Evolutionary conservation across 2,888 invertebrate genomes (phyloP).

Genomic region (Agonopterix heracliana): DNA sequence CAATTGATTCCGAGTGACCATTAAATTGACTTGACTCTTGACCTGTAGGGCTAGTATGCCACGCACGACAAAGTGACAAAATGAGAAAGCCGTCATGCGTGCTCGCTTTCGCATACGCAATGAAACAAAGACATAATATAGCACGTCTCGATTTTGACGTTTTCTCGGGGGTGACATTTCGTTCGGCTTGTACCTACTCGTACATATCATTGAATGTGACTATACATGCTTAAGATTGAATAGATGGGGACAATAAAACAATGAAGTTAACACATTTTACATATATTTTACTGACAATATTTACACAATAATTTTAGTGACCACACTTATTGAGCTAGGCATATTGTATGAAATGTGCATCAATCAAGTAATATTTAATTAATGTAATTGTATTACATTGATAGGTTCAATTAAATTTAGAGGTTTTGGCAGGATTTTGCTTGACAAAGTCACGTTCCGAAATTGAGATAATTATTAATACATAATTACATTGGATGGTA

Average conservation of each 20-base stretch:
- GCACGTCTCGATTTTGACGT: too few relatives aligned
- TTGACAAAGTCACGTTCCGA: slow-evolving; percentile 64
- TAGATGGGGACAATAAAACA: slow-evolving; percentile 20
- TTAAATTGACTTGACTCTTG: too few relatives aligned
- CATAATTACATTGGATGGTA: slow-evolving; percentile 36
- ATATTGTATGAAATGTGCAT: slow-evolving; percentile 73
- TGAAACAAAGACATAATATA: too few relatives aligned
- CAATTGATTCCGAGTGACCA: too few relatives aligned
- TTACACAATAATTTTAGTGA: slow-evolving; percentile 72
- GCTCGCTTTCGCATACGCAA: too few relatives aligned
- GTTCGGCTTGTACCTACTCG: too few relatives aligned
- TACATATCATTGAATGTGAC: too few relatives aligned
- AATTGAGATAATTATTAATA: slow-evolving; percentile 37
- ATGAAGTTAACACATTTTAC: slow-evolving; percentile 66
- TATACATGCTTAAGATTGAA: too few relatives aligned
- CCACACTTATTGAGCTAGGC: slow-evolving; percentile 75
- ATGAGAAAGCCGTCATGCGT: too few relatives aligned
- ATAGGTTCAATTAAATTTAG: slow-evolving; percentile 38
- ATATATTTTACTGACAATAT: slow-evolving; percentile 75
- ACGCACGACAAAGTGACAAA: too few relatives aligned
- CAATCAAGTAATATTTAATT: slow-evolving; percentile 34
- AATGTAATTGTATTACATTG: slow-evolving; percentile 70
- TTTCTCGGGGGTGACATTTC: too few relatives aligned
- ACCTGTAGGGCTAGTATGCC: too few relatives aligned
- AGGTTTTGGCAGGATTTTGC: slow-evolving; percentile 72